These are phyloP conservation scores for Oxyruncus cristatus DNA, from an alignment of 2,113 vertebrate species.

Conservation along the genomic window DNA sequence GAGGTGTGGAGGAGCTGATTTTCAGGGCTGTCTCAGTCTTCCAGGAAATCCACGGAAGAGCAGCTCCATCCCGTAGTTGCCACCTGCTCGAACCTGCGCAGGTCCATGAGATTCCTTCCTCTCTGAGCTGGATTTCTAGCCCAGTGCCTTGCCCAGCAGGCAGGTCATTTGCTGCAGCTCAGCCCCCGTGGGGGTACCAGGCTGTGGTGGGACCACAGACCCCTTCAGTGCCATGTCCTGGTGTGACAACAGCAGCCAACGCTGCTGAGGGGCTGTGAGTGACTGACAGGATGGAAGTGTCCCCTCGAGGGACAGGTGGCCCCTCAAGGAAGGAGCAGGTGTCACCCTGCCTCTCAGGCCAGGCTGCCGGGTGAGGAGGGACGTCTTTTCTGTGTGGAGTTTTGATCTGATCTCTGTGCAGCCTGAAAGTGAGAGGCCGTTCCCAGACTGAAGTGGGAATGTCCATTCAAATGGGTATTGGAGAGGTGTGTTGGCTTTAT, in stretches of 20 bases:
- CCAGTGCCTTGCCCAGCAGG: background rate
- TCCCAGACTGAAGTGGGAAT: background rate
- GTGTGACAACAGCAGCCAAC: background rate
- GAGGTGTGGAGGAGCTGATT: background rate
- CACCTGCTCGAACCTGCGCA: background rate
- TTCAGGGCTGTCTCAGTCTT: background rate
- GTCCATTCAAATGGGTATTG: too few species aligned
- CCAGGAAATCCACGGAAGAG: background rate
- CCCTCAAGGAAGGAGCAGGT: background rate
- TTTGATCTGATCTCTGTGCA: background rate
- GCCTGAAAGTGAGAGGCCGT: background rate
- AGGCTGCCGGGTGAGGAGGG: background rate
- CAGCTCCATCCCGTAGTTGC: background rate
- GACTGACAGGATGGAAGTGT: rapidly evolving
- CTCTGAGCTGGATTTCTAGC: background rate
- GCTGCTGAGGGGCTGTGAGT: background rate
- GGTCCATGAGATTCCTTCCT: background rate
- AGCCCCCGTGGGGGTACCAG: too few species aligned
- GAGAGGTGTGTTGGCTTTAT: too few species aligned
- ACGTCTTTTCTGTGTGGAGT: background rate
- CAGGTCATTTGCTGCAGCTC: background rate
- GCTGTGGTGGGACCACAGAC: background rate
- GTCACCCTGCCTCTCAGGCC: background rate
- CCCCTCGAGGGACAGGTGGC: background rate
- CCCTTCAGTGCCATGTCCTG: background rate